Evolutionary conservation across 64 coral and sea anemone genomes (phyloP).

Genomic region (Astreopora myriophthalma): DNA sequence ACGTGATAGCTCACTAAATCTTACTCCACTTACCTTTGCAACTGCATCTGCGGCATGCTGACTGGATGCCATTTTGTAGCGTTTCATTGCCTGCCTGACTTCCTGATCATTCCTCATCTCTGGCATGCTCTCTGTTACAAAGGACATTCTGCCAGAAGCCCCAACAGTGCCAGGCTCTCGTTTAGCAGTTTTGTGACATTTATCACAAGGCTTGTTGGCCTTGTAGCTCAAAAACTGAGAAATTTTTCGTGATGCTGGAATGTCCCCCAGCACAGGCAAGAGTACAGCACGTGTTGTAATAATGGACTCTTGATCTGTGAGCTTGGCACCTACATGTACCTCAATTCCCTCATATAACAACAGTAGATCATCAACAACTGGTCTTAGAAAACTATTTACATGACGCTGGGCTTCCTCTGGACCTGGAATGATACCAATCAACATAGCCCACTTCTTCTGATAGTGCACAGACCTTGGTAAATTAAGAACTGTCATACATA

Average conservation of each 20-base stretch:
- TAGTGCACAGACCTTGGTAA: conserved; percentile 30
- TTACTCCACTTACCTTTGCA: conserved; percentile 35
- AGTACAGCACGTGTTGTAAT: conserved; percentile 3
- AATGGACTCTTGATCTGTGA: neutral
- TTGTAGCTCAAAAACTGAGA: conserved; percentile 26
- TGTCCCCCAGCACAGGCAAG: conserved; percentile 38
- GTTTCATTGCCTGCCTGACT: neutral
- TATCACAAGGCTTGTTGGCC: conserved; percentile 39
- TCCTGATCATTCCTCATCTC: neutral
- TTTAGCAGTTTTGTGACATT: neutral
- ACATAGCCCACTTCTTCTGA: conserved; percentile 35
- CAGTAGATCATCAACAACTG: conserved; percentile 45
- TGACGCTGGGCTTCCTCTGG: conserved; percentile 29
- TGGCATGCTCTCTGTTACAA: neutral
- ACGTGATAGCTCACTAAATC: neutral
- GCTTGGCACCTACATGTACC: neutral
- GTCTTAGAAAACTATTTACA: conserved; percentile 38
- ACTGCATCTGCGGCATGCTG: neutral
- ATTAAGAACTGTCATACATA: conserved; percentile 58
- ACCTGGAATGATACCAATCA: conserved; percentile 56
- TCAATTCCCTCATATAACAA: conserved; percentile 14
- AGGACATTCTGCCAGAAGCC: conserved; percentile 1
- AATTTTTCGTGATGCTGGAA: conserved; percentile 50
- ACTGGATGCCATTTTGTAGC: neutral
- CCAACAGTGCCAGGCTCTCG: conserved; percentile 26